Conservation (phyloP, 2,797 vertebrate genomes). For the Anabacerthia variegaticeps region DNA sequence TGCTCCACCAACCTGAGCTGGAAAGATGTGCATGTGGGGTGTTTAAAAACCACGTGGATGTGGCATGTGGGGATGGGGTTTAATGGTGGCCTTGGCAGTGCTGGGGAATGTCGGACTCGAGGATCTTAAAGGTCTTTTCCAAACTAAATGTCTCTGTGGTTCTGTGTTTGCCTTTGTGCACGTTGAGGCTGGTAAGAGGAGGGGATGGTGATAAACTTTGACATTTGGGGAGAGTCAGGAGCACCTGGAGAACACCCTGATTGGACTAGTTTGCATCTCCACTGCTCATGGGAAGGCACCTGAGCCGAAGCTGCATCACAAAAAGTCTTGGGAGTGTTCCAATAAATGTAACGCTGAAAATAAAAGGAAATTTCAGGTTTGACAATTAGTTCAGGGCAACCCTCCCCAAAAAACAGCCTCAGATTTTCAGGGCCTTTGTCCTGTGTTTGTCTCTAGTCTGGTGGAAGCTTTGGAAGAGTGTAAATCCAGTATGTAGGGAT, state of each 20-base stretch:
- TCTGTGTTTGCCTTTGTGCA: neutral
- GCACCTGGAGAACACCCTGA: neutral
- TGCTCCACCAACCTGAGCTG: neutral
- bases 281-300: neutral
- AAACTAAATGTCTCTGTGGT: neutral
- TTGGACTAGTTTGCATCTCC: neutral
- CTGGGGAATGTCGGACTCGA: rapidly evolving
- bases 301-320: neutral
- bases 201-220: neutral
- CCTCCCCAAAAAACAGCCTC: neutral
- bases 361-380: neutral
- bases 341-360: neutral
- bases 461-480: neutral
- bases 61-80: neutral
- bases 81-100: neutral
- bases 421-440: neutral
- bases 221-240: neutral
- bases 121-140: neutral
- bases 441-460: neutral
- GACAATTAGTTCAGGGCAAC: neutral
- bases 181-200: neutral
- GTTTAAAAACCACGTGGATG: neutral
- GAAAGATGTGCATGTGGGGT: neutral
- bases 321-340: rapidly evolving
- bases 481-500: rapidly evolving